A percentile compares a stretch with the other conserved stretches of the same genome.
These are phyloP conservation scores for Harmothoe impar DNA, from an alignment of 2,888 invertebrate genomes.

Conservation along the genomic window DNA sequence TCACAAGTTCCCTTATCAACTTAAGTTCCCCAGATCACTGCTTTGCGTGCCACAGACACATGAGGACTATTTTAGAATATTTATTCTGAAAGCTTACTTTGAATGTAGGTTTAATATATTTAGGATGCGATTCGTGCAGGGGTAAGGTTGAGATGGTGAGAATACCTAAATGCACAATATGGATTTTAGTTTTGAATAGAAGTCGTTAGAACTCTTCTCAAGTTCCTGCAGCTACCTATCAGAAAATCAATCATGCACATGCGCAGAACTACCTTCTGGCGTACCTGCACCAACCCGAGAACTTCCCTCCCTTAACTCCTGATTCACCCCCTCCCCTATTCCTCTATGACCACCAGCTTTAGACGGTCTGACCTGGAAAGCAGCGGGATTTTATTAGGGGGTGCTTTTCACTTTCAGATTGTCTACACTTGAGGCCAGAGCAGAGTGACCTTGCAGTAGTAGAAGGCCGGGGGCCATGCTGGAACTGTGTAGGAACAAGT, in stretches of 20 bases:
- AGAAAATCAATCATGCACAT: not conserved
- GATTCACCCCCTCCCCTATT: not conserved
- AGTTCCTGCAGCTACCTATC: not conserved
- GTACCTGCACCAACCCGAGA: not conserved
- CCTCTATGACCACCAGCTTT: not conserved
- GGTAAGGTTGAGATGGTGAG: not conserved
- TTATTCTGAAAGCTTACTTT: no score
- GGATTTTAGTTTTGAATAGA: not conserved
- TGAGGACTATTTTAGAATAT: no score
- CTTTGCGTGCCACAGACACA: no score
- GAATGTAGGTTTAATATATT: no score
- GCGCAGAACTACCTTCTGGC: not conserved
- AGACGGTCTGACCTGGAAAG: not conserved
- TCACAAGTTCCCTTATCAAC: no score
- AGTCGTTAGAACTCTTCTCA: slow-evolving; percentile 32
- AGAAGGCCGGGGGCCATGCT: not conserved
- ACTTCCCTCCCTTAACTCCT: not conserved
- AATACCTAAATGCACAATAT: not conserved
- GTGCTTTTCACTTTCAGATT: slow-evolving; percentile 4
- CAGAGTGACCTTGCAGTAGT: not conserved
- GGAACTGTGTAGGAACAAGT: slow-evolving; percentile 6
- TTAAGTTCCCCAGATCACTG: no score
- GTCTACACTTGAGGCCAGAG: not conserved
- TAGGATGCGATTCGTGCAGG: no score
- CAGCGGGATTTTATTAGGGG: not conserved